Percentiles rank a stretch among this genome's conserved stretches.
phyloP scores from a whole-genome alignment of 1,140 invertebrate genomes.

The Triops longicaudatus region DNA sequence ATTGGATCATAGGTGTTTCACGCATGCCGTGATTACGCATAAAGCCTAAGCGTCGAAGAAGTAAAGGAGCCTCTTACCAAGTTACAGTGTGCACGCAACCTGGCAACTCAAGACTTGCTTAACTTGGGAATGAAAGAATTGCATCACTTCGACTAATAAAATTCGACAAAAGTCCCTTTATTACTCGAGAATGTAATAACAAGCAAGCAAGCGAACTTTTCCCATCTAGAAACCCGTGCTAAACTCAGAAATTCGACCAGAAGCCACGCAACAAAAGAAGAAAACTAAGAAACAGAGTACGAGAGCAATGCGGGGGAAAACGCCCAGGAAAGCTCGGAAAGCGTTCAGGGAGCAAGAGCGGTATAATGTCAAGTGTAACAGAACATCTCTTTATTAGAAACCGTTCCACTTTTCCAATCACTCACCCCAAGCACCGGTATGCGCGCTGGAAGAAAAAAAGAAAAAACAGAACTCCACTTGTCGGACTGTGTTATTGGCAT shows the following conservation, averaged over 20 bases:
- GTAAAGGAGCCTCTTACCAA: not conserved
- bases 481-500: too few species aligned
- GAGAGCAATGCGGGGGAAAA: not conserved
- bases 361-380: not conserved
- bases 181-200: not conserved
- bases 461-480: not conserved
- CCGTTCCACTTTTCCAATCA: not conserved
- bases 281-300: not conserved
- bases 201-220: not conserved
- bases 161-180: not conserved
- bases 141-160: not conserved
- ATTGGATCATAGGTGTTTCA: slow-evolving; percentile 3
- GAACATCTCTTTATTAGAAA: not conserved
- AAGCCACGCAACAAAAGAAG: not conserved
- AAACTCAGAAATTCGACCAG: not conserved
- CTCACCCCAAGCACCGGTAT: not conserved
- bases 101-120: not conserved
- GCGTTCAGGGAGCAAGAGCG: not conserved
- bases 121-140: not conserved
- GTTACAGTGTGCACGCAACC: not conserved
- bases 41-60: not conserved
- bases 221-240: not conserved
- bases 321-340: not conserved
- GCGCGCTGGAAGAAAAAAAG: not conserved
- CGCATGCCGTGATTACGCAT: not conserved